Base-by-base conservation (phyloP, 2,797 vertebrate genomes). In the Alfaro cultratus region DNA sequence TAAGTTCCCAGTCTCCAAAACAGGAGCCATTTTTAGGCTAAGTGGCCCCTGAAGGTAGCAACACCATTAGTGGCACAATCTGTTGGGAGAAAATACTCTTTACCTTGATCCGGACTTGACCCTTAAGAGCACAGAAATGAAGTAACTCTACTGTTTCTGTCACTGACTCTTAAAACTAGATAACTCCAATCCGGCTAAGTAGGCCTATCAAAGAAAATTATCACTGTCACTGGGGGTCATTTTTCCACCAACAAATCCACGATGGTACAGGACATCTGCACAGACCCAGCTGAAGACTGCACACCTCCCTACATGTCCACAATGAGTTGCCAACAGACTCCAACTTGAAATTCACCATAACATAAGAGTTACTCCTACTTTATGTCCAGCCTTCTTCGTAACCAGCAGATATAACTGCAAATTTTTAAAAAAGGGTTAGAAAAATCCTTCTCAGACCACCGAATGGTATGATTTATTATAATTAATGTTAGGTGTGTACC, bases 1-100 rank as follows among this genome's bases (percentile, higher is more conserved):
- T 83, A 92, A 88, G 85, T 87, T 88, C 64, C 85, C 78, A 67
- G 79, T 89, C 84, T 81, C 83, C 57, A 74, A 88, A 91, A 86
- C 87, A 92, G 85, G 83, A 89, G 81, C 82, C 60, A 74, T 67
- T 86, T 88, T 89, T 90, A 87, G 76, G 83, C 74, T 91, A 91
- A 94, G 91, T 92, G 90, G 74, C 87, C 93, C 85, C 93, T 39
- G 68, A 86, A 86, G 91, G 77, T 76, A 87, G 64, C 77, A 88
- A 79, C 85, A 81, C 86, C 90, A 91, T 94, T 93, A 93, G 81
- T 53, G 73, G 72, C 78, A 41, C 70, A 84, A 75, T 86, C 91
- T 87, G 77, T 9, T 76, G 91, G 88, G 91, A 92, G 78, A 79
- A 83, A 78, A 87, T 70, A 85, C 80, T 87, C 79, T 92, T 93